Evolutionary conservation across 92 coral and sea anemone species (phyloP).

Genomic region (Montipora capitata): DNA sequence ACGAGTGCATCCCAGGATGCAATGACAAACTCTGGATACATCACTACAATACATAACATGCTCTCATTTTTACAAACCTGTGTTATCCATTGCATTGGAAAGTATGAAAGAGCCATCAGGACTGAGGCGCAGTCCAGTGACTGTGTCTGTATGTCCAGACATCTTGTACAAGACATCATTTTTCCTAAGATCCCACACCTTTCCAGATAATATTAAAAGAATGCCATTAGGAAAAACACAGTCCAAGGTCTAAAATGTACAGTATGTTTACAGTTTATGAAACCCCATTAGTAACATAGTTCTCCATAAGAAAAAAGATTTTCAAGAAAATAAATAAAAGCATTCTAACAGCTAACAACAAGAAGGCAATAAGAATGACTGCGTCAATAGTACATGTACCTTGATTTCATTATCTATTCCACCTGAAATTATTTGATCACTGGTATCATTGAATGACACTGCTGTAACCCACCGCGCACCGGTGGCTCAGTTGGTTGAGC

Average conservation of each 20-base stretch:
- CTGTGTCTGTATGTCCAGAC: slow-evolving; percentile 99
- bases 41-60: too few species aligned
- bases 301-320: too few species aligned
- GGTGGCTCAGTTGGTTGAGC: too few species aligned
- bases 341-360: not conserved
- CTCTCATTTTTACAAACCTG: slow-evolving; percentile 69
- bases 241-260: too few species aligned
- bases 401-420: slow-evolving; percentile 98
- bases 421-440: slow-evolving; percentile 97
- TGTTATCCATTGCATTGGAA: slow-evolving; percentile 97
- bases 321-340: too few species aligned
- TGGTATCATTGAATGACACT: slow-evolving; percentile 95
- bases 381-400: slow-evolving; percentile 40
- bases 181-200: slow-evolving; percentile 99
- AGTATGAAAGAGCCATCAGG: slow-evolving; percentile 97
- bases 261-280: too few species aligned
- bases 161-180: slow-evolving; percentile 95
- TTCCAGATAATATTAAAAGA: not conserved
- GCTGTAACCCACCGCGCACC: too few species aligned
- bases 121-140: slow-evolving; percentile 91
- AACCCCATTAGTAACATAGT: too few species aligned
- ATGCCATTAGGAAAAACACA: not conserved
- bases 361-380: too few species aligned
- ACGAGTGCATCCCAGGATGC: too few species aligned
- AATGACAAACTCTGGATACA: too few species aligned